phyloP scores from a whole-genome alignment of 2,888 invertebrate species.

The Abscondita cerata region DNA sequence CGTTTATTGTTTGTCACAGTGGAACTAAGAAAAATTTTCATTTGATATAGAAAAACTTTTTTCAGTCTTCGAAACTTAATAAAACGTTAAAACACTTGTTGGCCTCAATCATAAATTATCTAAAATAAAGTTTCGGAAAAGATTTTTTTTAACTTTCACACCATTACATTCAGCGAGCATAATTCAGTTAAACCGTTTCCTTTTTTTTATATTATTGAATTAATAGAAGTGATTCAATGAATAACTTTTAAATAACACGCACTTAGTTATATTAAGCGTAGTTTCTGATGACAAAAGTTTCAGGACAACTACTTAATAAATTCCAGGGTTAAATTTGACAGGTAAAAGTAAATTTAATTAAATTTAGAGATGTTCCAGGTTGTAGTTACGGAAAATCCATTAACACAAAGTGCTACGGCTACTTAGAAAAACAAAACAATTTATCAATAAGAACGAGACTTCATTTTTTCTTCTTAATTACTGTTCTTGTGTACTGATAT shows the following conservation, averaged over 20 bases:
- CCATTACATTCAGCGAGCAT: neutral
- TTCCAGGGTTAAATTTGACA: too few relatives aligned
- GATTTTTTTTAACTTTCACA: neutral
- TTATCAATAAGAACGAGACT: neutral
- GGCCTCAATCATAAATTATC: conserved; percentile 24
- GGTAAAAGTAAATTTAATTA: neutral
- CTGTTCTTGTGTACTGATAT: neutral
- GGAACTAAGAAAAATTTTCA: conserved; percentile 19
- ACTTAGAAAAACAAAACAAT: conserved; percentile 3
- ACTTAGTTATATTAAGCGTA: too few relatives aligned
- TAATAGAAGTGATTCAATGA: too few relatives aligned
- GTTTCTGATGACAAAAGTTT: too few relatives aligned
- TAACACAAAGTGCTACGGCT: neutral
- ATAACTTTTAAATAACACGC: too few relatives aligned
- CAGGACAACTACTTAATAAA: too few relatives aligned
- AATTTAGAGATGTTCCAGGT: neutral
- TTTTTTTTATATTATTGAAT: too few relatives aligned
- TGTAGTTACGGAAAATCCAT: conserved; percentile 2
- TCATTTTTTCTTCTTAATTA: conserved; percentile 1
- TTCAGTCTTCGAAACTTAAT: too few relatives aligned
- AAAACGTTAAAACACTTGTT: conserved; percentile 18
- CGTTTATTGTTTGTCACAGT: too few relatives aligned
- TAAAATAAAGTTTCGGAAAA: conserved; percentile 14
- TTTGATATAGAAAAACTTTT: too few relatives aligned
- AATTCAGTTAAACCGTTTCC: too few relatives aligned